Conservation (phyloP, 2,888 invertebrate genomes). For the Tipula unca region DNA sequence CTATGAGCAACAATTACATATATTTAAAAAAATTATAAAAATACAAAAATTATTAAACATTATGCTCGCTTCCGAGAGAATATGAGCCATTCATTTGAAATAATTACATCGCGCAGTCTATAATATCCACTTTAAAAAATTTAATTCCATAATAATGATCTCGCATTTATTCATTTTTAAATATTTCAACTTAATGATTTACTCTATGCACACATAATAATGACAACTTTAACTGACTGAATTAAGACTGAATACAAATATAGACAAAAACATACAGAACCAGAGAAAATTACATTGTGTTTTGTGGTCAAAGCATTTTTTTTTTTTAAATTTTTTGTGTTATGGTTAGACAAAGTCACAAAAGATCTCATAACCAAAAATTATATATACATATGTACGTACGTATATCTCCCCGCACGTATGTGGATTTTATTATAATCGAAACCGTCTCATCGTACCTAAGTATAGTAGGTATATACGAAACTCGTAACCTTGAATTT, state of each 20-base stretch:
- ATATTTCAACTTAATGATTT: neutral
- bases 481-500: neutral
- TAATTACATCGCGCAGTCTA: neutral
- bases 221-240: neutral
- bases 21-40: no score
- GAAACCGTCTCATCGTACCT: neutral
- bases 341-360: neutral
- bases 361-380: neutral
- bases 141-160: slow-evolving; percentile 14
- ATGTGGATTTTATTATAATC: neutral
- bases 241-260: neutral
- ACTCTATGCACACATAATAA: no score
- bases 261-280: neutral
- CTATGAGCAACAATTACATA: no score
- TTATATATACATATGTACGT: neutral
- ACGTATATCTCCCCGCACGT: neutral
- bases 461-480: neutral
- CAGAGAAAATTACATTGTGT: neutral
- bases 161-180: neutral
- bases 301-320: neutral
- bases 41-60: neutral
- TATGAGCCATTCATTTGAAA: neutral
- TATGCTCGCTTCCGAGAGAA: neutral
- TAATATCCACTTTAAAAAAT: neutral
- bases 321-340: neutral